Evolutionary conservation across 1,140 invertebrate genomes (phyloP).

Genomic region (Spodoptera litura): DNA sequence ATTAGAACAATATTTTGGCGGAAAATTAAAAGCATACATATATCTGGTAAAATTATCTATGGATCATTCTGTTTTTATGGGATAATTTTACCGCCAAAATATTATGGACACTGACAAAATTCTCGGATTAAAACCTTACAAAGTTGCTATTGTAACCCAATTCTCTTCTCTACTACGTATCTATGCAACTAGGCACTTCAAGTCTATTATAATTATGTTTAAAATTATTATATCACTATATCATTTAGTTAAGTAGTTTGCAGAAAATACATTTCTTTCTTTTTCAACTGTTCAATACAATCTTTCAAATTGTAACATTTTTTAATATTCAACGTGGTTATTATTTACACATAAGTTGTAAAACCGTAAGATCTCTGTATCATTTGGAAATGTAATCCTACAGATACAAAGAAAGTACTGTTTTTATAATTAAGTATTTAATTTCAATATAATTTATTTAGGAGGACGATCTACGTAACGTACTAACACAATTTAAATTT

Average conservation of each 20-base stretch:
- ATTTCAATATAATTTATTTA: slow-evolving; percentile 29
- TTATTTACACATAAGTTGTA: slow-evolving; percentile 28
- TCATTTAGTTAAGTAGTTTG: slow-evolving; percentile 46
- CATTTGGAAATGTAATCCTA: not conserved
- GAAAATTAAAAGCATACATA: not conserved
- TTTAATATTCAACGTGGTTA: slow-evolving; percentile 16
- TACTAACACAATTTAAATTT: slow-evolving; percentile 29
- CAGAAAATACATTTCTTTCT: slow-evolving; percentile 34
- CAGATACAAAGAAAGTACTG: slow-evolving; percentile 1
- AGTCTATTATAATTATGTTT: slow-evolving; percentile 52
- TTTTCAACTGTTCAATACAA: slow-evolving; percentile 17
- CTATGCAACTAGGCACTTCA: slow-evolving; percentile 63
- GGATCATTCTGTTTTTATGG: too few species aligned
- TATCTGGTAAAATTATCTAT: too few species aligned
- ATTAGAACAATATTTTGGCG: not conserved
- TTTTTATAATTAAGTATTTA: slow-evolving; percentile 1
- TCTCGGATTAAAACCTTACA: slow-evolving; percentile 10
- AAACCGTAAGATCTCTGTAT: slow-evolving; percentile 24
- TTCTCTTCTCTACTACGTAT: slow-evolving; percentile 11
- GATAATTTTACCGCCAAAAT: slow-evolving; percentile 14
- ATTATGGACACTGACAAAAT: not conserved
- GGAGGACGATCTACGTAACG: slow-evolving; percentile 32
- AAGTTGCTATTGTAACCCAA: slow-evolving; percentile 31
- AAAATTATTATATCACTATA: slow-evolving; percentile 47
- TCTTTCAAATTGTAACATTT: slow-evolving; percentile 10